Evolutionary conservation across 2,113 vertebrate genomes (phyloP).

Genomic region (Vanacampus margaritifer): DNA sequence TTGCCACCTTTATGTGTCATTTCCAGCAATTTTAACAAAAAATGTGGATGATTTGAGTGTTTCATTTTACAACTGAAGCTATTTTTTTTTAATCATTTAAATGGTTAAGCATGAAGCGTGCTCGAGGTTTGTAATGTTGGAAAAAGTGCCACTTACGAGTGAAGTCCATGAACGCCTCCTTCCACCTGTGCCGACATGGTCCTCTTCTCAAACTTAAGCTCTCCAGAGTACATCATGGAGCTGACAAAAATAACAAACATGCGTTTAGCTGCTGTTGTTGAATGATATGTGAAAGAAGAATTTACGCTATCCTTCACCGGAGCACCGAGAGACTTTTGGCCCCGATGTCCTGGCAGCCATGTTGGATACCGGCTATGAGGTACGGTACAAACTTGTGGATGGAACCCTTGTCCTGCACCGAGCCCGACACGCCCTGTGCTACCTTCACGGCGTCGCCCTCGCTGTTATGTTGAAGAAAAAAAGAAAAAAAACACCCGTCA

Average conservation of each 20-base stretch:
- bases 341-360: conserved; percentile 92
- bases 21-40: not conserved
- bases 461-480: conserved; percentile 51
- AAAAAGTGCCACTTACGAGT: conserved; percentile 81
- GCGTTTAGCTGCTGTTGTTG: too few species aligned
- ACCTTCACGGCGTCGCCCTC: conserved; percentile 92
- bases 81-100: not conserved
- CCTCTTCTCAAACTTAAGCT: conserved; percentile 93
- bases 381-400: conserved; percentile 92
- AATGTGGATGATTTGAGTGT: not conserved
- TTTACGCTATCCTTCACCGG: conserved; percentile 73
- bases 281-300: not conserved
- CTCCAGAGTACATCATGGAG: conserved; percentile 95
- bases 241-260: conserved; percentile 52
- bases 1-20: too few species aligned
- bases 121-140: not conserved
- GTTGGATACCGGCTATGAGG: conserved; percentile 92
- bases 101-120: not conserved
- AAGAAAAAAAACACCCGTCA: conserved; percentile 5
- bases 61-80: not conserved
- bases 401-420: conserved; percentile 91
- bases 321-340: conserved; percentile 88
- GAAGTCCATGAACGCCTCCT: conserved; percentile 87
- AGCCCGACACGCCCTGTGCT: conserved; percentile 88
- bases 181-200: conserved; percentile 93